These are phyloP conservation scores for Vulpes ferrilata DNA, from an alignment of 2,113 vertebrate species.

Conservation along the genomic window DNA sequence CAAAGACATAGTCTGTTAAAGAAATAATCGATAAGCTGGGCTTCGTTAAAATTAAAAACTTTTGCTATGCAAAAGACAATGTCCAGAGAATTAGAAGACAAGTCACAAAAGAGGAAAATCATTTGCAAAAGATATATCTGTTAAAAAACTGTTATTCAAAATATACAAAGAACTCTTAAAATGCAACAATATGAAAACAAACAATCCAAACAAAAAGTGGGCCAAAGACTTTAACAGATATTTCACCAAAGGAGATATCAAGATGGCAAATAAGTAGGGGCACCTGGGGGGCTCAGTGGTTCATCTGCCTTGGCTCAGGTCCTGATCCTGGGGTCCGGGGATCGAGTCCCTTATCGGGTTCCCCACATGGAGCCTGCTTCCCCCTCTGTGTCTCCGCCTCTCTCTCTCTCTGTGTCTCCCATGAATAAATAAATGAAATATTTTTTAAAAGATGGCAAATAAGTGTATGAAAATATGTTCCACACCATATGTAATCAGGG, in stretches of 20 bases:
- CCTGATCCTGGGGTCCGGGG: too few species aligned
- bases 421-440: too few species aligned
- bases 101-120: neutral
- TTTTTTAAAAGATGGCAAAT: neutral
- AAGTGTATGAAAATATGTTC: neutral
- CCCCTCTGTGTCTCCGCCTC: too few species aligned
- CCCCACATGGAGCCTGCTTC: too few species aligned
- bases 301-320: too few species aligned
- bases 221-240: neutral
- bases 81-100: neutral
- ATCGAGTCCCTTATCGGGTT: too few species aligned
- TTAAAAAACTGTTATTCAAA: neutral
- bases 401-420: too few species aligned
- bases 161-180: neutral
- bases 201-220: neutral
- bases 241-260: neutral
- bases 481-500: neutral
- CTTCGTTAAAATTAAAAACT: neutral
- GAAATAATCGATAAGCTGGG: neutral
- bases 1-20: neutral
- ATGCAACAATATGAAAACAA: neutral
- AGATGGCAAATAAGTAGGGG: neutral
- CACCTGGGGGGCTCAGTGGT: too few species aligned
- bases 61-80: neutral
- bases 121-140: neutral